phyloP scores from a whole-genome alignment of 1,140 invertebrate genomes.

The Cyphomyrmex costatus region DNA sequence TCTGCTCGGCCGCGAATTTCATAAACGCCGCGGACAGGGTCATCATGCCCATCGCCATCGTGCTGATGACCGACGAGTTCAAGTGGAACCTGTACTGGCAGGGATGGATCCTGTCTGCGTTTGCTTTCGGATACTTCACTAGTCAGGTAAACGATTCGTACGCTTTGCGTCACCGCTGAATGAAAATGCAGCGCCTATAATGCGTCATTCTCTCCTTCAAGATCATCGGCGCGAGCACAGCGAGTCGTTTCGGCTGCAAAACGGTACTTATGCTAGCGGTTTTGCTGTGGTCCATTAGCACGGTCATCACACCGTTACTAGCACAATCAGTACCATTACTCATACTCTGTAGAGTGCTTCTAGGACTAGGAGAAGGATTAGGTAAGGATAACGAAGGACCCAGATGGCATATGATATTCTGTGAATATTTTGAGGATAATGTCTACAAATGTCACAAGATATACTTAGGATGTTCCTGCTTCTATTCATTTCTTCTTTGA shows the following conservation, averaged over 20 bases:
- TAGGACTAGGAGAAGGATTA: slow-evolving; percentile 93
- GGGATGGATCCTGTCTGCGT: slow-evolving; percentile 93
- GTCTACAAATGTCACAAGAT: too few species aligned
- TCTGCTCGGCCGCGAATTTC: slow-evolving; percentile 93
- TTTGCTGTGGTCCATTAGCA: slow-evolving; percentile 92
- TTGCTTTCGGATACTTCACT: slow-evolving; percentile 93
- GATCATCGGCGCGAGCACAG: slow-evolving; percentile 91
- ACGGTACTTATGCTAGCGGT: slow-evolving; percentile 91
- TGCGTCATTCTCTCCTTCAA: slow-evolving; percentile 74
- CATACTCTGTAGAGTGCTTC: slow-evolving; percentile 89
- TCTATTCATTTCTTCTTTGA: too few species aligned
- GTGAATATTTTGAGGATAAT: too few species aligned
- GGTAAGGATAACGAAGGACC: slow-evolving; percentile 86
- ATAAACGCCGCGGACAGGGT: slow-evolving; percentile 94
- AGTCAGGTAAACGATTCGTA: slow-evolving; percentile 88
- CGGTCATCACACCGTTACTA: slow-evolving; percentile 91
- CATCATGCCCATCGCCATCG: slow-evolving; percentile 94
- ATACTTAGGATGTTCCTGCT: too few species aligned
- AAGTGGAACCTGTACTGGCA: slow-evolving; percentile 92
- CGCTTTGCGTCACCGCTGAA: not conserved
- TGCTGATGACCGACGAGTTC: slow-evolving; percentile 92
- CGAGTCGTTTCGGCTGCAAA: slow-evolving; percentile 91
- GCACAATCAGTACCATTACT: slow-evolving; percentile 89
- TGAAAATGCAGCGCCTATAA: not conserved
- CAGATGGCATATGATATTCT: too few species aligned